A percentile compares a stretch with the other conserved stretches of the same genome.
phyloP scores from a whole-genome alignment of 2,797 vertebrate species.

The Graptemys geographica region DNA sequence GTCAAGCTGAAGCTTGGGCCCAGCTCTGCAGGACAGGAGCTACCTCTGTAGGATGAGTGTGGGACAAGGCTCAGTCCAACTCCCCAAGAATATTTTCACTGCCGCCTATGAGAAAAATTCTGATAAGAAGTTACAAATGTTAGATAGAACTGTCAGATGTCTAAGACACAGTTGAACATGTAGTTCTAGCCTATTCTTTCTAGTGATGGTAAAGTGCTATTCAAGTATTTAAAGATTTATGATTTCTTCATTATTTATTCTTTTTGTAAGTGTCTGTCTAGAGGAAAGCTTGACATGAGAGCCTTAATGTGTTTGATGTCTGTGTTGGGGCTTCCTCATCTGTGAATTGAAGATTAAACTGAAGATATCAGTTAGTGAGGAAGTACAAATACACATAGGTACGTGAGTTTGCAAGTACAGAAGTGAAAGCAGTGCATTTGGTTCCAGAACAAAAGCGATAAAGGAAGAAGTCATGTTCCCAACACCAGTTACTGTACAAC shows the following conservation, averaged over 20 bases:
- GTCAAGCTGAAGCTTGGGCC: background rate
- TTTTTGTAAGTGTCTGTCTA: conserved; percentile 55
- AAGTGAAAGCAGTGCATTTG: conserved; percentile 32
- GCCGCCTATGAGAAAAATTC: conserved; percentile 36
- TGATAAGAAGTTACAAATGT: background rate
- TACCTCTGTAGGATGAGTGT: background rate
- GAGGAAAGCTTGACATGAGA: conserved; percentile 24
- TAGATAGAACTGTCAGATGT: conserved; percentile 45
- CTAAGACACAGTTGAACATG: background rate
- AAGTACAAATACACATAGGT: conserved; percentile 8
- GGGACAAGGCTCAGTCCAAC: background rate
- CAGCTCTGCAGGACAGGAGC: background rate
- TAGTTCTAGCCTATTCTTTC: conserved; percentile 5
- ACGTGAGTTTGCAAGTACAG: conserved; percentile 4
- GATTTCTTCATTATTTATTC: conserved; percentile 49
- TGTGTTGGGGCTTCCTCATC: conserved; percentile 24
- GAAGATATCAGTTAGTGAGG: conserved; percentile 38
- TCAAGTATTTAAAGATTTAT: conserved; percentile 48
- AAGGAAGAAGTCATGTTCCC: background rate
- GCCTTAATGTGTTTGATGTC: conserved; percentile 38
- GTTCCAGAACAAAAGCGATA: conserved; percentile 10
- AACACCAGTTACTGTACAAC: background rate
- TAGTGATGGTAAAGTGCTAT: conserved; percentile 10
- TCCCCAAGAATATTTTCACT: background rate
- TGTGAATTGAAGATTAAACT: conserved; percentile 41